phyloP scores from a whole-genome alignment of 2,797 vertebrate genomes.

The Vespertilio murinus region DNA sequence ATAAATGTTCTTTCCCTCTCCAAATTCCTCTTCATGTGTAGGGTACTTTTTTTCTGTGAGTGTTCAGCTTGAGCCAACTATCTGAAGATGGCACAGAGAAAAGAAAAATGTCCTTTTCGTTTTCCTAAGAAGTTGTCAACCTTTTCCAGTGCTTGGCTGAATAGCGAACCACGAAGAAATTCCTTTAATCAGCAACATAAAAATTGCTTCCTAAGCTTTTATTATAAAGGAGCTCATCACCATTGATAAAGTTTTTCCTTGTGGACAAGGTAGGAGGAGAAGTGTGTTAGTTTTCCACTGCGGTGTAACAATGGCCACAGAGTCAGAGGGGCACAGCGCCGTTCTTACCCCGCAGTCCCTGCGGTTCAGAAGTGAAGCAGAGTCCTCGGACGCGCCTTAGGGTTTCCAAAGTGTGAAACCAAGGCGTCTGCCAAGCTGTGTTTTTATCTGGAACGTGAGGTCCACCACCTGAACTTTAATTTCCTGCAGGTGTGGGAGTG shows the following conservation, averaged over 20 bases:
- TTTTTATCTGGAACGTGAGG: background rate
- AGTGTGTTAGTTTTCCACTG: background rate
- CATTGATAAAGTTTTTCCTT: background rate
- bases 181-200: background rate
- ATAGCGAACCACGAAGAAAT: background rate
- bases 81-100: background rate
- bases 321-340: no score
- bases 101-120: background rate
- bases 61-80: background rate
- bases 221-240: background rate
- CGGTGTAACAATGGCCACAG: background rate
- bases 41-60: accelerated
- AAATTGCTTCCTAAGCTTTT: background rate
- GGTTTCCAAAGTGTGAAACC: background rate
- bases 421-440: no score
- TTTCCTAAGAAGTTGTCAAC: background rate
- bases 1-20: background rate
- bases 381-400: background rate
- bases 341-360: background rate
- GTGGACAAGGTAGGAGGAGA: background rate
- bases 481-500: background rate
- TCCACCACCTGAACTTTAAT: no score
- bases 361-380: background rate
- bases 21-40: background rate
- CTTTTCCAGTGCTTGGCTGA: background rate